These are phyloP conservation scores for Seriola rivoliana DNA, from an alignment of 2,113 vertebrate species.

Conservation along the genomic window DNA sequence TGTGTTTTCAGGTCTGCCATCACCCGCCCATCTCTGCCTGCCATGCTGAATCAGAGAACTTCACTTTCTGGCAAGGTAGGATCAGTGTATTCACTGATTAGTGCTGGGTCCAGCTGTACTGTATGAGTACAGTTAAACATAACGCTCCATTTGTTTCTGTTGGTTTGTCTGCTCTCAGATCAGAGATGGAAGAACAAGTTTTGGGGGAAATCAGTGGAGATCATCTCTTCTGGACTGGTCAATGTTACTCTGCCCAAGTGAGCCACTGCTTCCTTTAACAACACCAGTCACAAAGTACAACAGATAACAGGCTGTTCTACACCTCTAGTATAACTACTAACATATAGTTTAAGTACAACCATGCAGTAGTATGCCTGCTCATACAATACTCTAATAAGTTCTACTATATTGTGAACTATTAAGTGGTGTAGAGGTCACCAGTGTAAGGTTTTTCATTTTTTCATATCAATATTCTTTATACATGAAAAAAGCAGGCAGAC, in stretches of 20 bases:
- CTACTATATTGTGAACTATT: too few species aligned
- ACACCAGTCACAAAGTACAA: neutral
- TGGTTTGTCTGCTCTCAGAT: constrained; percentile 77
- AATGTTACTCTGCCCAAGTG: constrained; percentile 90
- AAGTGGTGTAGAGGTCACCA: too few species aligned
- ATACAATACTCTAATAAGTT: too few species aligned
- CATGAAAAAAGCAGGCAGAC: too few species aligned
- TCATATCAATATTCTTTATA: too few species aligned
- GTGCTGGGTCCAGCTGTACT: too few species aligned
- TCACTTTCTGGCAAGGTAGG: constrained; percentile 94
- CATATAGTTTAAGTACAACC: too few species aligned
- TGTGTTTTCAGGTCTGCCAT: constrained; percentile 87
- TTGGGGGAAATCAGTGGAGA: constrained; percentile 95
- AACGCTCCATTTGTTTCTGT: neutral
- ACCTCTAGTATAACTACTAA: neutral
- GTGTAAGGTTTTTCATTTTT: too few species aligned
- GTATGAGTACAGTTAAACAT: neutral
- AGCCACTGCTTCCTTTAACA: constrained; percentile 42
- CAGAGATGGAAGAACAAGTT: constrained; percentile 98
- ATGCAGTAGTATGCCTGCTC: neutral
- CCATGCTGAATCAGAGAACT: constrained; percentile 92
- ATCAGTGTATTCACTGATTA: neutral
- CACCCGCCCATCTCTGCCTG: constrained; percentile 92
- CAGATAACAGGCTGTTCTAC: neutral
- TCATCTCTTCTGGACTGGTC: constrained; percentile 89